Conservation (phyloP, 2,797 vertebrate genomes). For the Gastrophryne carolinensis region DNA sequence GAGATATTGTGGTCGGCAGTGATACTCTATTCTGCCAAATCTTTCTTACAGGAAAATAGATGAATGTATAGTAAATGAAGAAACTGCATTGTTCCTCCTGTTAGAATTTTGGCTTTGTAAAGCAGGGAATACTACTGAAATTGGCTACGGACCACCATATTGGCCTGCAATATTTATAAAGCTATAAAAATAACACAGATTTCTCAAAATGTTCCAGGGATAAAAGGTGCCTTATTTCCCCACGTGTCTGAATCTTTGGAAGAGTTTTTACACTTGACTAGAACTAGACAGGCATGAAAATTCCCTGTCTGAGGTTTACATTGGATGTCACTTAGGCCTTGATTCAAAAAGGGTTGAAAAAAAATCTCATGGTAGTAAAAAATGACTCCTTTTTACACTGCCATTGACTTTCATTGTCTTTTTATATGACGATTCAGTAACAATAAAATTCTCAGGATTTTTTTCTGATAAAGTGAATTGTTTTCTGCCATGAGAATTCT, state of each 20-base stretch:
- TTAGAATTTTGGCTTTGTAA: slow-evolving; percentile 10
- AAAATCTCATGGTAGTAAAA: no score
- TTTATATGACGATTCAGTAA: no score
- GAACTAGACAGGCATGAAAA: no score
- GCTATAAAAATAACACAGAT: slow-evolving; percentile 18
- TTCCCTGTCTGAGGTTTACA: no score
- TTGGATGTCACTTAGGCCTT: no score
- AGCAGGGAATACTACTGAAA: slow-evolving; percentile 6
- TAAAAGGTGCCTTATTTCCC: neutral
- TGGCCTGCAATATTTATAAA: neutral
- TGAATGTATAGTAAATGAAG: neutral
- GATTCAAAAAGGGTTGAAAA: no score
- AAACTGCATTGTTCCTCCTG: neutral
- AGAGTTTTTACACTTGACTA: neutral
- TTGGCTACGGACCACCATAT: slow-evolving; percentile 7
- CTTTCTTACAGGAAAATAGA: slow-evolving; percentile 10
- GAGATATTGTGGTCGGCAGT: slow-evolving; percentile 9
- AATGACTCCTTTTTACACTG: no score
- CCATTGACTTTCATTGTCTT: no score
- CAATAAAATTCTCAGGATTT: no score
- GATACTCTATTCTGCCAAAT: slow-evolving; percentile 16
- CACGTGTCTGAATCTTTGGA: neutral
- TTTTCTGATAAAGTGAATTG: no score
- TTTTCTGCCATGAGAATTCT: no score
- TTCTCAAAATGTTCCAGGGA: slow-evolving; percentile 6